Conservation (phyloP, 2,113 vertebrate species). For the Crotalus helleri region DNA sequence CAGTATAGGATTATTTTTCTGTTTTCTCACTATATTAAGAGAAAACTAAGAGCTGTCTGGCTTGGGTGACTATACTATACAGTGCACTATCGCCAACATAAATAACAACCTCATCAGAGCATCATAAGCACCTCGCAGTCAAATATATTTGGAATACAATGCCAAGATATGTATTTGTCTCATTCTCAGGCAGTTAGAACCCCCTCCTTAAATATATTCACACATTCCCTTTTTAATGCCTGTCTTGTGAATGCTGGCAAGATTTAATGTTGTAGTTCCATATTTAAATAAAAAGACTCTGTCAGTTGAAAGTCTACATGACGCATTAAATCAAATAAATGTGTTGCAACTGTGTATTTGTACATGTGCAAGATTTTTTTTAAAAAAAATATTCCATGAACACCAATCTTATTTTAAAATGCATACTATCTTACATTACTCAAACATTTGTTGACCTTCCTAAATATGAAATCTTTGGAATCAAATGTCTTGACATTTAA, state of each 20-base stretch:
- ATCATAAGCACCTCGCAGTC: not conserved
- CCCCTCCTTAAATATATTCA: not conserved
- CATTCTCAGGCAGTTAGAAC: too few relatives aligned
- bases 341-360: slow-evolving; percentile 50
- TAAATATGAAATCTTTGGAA: too few relatives aligned
- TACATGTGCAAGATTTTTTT: slow-evolving; percentile 25
- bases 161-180: not conserved
- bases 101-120: not conserved
- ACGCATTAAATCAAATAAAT: slow-evolving; percentile 52
- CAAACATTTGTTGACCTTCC: slow-evolving; percentile 66
- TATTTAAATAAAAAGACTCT: slow-evolving; percentile 55
- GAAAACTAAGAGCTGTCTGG: too few relatives aligned
- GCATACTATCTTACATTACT: slow-evolving; percentile 58
- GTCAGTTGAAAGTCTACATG: slow-evolving; percentile 46
- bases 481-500: slow-evolving; percentile 69
- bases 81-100: not conserved
- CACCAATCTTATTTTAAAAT: slow-evolving; percentile 54
- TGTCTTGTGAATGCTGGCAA: slow-evolving; percentile 45
- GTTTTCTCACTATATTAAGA: too few relatives aligned
- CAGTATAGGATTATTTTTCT: too few relatives aligned
- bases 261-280: slow-evolving; percentile 49
- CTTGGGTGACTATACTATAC: too few relatives aligned
- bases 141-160: not conserved
- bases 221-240: not conserved
- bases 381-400: slow-evolving; percentile 53